phyloP scores from a whole-genome alignment of 2,888 invertebrate species.

The Sarcophaga carnaria region DNA sequence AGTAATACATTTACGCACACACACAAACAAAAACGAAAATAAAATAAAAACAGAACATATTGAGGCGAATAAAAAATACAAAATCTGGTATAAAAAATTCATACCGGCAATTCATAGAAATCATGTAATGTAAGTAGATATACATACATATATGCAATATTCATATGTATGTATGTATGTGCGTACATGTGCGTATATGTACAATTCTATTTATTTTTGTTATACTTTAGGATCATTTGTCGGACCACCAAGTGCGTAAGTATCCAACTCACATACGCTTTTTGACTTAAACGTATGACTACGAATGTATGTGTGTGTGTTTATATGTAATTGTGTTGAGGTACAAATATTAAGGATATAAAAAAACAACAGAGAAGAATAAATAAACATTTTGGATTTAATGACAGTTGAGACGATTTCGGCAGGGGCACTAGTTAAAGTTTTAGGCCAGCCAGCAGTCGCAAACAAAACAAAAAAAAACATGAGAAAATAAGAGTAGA shows the following conservation, averaged over 20 bases:
- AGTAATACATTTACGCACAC: slow-evolving; percentile 3
- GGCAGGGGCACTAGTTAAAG: slow-evolving; percentile 21
- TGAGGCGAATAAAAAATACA: slow-evolving; percentile 17
- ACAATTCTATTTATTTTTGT: background rate
- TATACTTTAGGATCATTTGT: slow-evolving; percentile 34
- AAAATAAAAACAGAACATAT: background rate
- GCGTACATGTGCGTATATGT: background rate
- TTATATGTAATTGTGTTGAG: background rate
- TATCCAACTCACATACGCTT: slow-evolving; percentile 41
- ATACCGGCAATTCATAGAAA: background rate
- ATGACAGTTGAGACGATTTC: slow-evolving; percentile 50
- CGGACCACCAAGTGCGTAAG: slow-evolving; percentile 71
- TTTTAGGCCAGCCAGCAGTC: background rate
- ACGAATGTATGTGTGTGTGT: background rate
- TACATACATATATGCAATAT: background rate
- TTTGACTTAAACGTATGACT: background rate
- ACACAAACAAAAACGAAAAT: background rate
- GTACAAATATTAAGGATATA: slow-evolving; percentile 50
- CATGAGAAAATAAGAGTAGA: no score
- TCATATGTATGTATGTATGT: background rate
- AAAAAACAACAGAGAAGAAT: slow-evolving; percentile 19
- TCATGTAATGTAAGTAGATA: background rate
- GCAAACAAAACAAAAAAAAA: background rate
- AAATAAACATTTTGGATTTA: slow-evolving; percentile 48
- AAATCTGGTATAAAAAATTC: slow-evolving; percentile 9